phyloP scores from a whole-genome alignment of 2,113 vertebrate genomes.

The Microtus ochrogaster region DNA sequence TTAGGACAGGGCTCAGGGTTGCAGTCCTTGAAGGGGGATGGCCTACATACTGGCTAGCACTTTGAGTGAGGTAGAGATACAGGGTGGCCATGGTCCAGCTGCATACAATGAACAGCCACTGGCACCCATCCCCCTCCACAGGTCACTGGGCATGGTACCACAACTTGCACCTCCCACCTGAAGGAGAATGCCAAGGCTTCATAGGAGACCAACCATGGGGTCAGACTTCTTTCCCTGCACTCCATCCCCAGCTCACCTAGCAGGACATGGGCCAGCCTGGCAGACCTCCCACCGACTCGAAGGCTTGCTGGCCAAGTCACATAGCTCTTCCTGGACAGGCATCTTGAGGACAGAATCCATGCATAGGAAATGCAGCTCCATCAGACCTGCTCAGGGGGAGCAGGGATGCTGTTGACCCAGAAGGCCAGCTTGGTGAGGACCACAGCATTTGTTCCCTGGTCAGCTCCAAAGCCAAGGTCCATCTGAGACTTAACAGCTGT shows the following conservation, averaged over 20 bases:
- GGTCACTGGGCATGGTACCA: slow-evolving; percentile 86
- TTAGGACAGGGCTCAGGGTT: slow-evolving; percentile 85
- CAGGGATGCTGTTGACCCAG: neutral
- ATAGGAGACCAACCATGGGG: accelerated
- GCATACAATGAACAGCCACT: slow-evolving; percentile 86
- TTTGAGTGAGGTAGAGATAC: slow-evolving; percentile 81
- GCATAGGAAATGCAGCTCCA: slow-evolving; percentile 88
- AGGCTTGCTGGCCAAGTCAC: slow-evolving; percentile 89
- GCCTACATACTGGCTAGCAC: slow-evolving; percentile 80
- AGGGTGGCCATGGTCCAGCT: slow-evolving; percentile 66
- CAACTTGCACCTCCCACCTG: slow-evolving; percentile 87
- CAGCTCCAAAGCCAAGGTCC: neutral
- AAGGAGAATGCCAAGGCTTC: neutral
- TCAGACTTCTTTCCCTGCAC: neutral
- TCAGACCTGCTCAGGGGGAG: slow-evolving; percentile 74
- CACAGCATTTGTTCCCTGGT: accelerated
- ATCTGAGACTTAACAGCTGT: neutral
- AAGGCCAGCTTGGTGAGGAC: neutral
- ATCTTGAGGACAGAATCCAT: slow-evolving; percentile 88
- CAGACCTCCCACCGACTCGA: slow-evolving; percentile 86
- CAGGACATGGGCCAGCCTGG: slow-evolving; percentile 87
- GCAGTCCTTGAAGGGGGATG: slow-evolving; percentile 81
- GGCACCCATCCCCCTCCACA: slow-evolving; percentile 86
- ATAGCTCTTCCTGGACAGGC: slow-evolving; percentile 88
- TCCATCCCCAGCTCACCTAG: slow-evolving; percentile 82